phyloP scores from a whole-genome alignment of 2,888 invertebrate species.

The Netelia melanura region DNA sequence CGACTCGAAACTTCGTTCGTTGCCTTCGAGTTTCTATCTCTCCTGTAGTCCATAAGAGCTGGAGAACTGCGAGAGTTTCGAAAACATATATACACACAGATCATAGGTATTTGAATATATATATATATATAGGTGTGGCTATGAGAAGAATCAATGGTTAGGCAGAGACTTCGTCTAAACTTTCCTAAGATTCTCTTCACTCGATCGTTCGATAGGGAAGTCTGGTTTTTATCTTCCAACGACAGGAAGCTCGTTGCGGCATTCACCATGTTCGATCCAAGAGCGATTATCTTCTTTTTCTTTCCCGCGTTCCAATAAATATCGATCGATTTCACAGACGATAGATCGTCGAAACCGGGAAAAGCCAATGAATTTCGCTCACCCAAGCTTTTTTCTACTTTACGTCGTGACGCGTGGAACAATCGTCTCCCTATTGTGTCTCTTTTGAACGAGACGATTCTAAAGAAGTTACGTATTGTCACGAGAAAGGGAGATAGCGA shows the following conservation, averaged over 20 bases:
- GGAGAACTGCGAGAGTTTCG: constrained; percentile 21
- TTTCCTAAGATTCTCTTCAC: constrained; percentile 23
- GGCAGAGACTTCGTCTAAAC: constrained; percentile 28
- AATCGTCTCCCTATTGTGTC: constrained; percentile 26
- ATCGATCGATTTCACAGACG: constrained; percentile 16
- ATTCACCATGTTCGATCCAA: constrained; percentile 4
- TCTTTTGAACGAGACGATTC: constrained; percentile 29
- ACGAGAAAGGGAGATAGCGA: background rate
- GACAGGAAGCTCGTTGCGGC: constrained; percentile 14
- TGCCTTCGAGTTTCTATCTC: constrained; percentile 47
- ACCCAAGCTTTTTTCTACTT: no score
- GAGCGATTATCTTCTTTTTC: constrained; percentile 45
- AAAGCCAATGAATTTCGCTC: background rate
- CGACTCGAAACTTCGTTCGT: constrained; percentile 55
- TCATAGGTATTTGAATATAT: constrained; percentile 13
- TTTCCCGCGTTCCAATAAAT: constrained; percentile 38
- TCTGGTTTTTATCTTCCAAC: constrained; percentile 51
- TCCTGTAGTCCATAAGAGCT: constrained; percentile 46
- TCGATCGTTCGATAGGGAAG: background rate
- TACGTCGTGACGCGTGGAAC: constrained; percentile 2
- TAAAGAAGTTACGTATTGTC: background rate
- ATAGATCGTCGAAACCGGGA: constrained; percentile 16
- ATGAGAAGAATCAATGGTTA: constrained; percentile 20
- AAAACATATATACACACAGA: constrained; percentile 6
- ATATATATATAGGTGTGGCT: constrained; percentile 1